phyloP scores from a whole-genome alignment of 2,888 invertebrate species.

The Diploptera punctata region DNA sequence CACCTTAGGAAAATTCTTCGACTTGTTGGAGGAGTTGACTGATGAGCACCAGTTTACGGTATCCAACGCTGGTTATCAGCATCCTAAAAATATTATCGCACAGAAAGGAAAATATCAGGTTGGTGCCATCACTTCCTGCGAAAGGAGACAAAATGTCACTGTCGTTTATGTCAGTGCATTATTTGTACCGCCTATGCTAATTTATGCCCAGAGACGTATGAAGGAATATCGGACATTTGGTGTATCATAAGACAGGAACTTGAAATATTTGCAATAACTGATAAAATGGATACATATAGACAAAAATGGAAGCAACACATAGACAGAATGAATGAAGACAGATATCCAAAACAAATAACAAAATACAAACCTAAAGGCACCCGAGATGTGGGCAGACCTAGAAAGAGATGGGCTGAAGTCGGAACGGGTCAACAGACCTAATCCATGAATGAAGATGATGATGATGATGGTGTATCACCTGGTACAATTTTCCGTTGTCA shows the following conservation, averaged over 20 bases:
- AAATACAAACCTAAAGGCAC: no score
- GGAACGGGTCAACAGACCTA: no score
- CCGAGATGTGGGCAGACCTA: no score
- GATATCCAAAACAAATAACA: no score
- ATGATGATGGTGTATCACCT: no score
- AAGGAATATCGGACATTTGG: background rate
- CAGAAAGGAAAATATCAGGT: slow-evolving; percentile 26
- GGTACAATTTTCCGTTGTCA: background rate
- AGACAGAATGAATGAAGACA: no score
- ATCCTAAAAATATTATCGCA: slow-evolving; percentile 20
- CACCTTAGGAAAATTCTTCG: slow-evolving; percentile 5
- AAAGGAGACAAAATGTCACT: slow-evolving; percentile 18
- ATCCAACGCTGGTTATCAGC: background rate
- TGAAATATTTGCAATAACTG: no score
- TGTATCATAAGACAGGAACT: no score
- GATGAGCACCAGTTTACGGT: slow-evolving; percentile 2
- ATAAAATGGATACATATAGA: no score
- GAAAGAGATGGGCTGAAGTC: no score
- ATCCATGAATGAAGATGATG: no score
- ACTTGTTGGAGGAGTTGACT: slow-evolving; percentile 7
- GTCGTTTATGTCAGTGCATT: slow-evolving; percentile 6
- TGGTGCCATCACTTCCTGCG: slow-evolving; percentile 16
- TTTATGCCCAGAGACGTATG: slow-evolving; percentile 6
- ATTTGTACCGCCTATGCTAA: slow-evolving; percentile 13
- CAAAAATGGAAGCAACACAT: no score